Evolutionary conservation across 2,797 vertebrate species (phyloP).

Genomic region (Pitangus sulphuratus): DNA sequence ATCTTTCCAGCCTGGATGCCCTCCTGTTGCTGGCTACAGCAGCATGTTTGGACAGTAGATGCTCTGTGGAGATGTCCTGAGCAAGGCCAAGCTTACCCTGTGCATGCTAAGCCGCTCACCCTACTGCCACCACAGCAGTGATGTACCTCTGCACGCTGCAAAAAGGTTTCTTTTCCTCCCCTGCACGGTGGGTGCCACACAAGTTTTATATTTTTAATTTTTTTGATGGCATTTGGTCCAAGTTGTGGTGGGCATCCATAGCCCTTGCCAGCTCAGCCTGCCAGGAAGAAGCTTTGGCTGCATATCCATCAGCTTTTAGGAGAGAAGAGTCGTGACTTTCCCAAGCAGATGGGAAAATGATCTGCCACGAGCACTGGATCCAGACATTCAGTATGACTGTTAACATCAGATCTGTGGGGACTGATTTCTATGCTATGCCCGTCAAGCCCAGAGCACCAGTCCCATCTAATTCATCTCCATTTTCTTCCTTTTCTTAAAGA

Average conservation of each 20-base stretch:
- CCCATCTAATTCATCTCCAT: background rate
- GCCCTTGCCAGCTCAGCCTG: background rate
- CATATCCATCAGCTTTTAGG: background rate
- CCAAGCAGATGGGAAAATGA: constrained; percentile 37
- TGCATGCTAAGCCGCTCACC: background rate
- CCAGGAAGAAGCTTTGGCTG: background rate
- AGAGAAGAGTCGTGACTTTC: background rate
- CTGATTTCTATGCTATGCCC: background rate
- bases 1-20: background rate
- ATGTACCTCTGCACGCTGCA: background rate
- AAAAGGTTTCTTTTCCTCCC: background rate
- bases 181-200: background rate
- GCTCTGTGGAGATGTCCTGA: background rate
- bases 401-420: background rate
- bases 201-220: background rate
- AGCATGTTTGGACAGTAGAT: background rate
- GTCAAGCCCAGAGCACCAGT: background rate
- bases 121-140: rapidly evolving
- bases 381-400: background rate
- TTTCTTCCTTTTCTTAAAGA: constrained; percentile 24
- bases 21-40: background rate
- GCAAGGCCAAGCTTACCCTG: background rate
- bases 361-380: background rate
- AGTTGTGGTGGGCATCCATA: background rate
- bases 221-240: background rate